Conservation (phyloP, 2,888 invertebrate genomes). For the Pheosia gnoma region DNA sequence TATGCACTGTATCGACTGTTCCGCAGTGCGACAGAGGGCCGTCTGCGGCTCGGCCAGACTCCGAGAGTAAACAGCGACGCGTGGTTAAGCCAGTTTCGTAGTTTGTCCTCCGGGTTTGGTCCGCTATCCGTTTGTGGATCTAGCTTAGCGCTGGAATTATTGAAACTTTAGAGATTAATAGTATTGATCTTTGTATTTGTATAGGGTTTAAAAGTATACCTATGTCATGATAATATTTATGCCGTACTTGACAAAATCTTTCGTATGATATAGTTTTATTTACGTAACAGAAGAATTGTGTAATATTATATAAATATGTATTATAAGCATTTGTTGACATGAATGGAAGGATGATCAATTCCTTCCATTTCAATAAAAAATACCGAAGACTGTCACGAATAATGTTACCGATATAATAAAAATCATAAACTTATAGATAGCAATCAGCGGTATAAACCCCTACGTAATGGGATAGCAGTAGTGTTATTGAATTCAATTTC, state of each 20-base stretch:
- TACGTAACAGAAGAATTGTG: no score
- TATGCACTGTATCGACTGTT: slow-evolving; percentile 78
- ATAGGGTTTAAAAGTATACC: neutral
- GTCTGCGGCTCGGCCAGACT: slow-evolving; percentile 50
- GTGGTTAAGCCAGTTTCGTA: slow-evolving; percentile 57
- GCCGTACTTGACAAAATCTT: no score
- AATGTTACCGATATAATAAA: neutral
- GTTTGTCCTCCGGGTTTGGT: slow-evolving; percentile 55
- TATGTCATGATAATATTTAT: neutral
- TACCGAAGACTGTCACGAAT: neutral
- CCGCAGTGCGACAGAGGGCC: slow-evolving; percentile 67
- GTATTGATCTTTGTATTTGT: slow-evolving; percentile 17
- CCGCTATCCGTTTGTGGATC: slow-evolving; percentile 40
- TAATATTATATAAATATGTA: no score
- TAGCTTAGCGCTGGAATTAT: slow-evolving; percentile 32
- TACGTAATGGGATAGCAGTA: slow-evolving; percentile 18
- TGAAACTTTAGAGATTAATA: slow-evolving; percentile 35
- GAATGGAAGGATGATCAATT: neutral
- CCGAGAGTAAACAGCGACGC: slow-evolving; percentile 68
- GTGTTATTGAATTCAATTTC: slow-evolving; percentile 42
- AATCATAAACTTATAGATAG: slow-evolving; percentile 6
- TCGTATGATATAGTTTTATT: no score
- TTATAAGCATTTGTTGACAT: no score
- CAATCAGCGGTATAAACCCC: slow-evolving; percentile 12
- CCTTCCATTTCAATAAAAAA: neutral